A percentile compares a stretch with the other conserved stretches of the same genome.
phyloP scores from a whole-genome alignment of 2,888 invertebrate genomes.

The Drosophila meridionalis region DNA sequence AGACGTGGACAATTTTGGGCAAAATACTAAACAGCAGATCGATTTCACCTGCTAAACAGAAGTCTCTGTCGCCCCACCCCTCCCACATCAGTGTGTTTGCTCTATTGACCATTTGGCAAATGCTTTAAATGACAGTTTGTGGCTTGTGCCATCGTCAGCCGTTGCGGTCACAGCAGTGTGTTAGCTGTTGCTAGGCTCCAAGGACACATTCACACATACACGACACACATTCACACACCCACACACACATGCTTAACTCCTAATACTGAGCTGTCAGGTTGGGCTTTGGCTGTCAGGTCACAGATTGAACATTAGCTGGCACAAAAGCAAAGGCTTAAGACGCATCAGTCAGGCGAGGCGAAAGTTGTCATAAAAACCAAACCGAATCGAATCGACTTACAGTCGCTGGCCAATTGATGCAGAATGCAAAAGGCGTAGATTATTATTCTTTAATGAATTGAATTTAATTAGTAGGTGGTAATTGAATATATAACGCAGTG shows the following conservation, averaged over 20 bases:
- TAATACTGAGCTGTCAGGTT: slow-evolving; percentile 12
- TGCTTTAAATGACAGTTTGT: slow-evolving; percentile 42
- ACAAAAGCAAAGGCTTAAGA: slow-evolving; percentile 13
- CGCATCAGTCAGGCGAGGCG: not conserved
- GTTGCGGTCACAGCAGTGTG: slow-evolving; percentile 20
- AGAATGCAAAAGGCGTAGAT: not conserved
- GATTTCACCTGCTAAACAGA: not conserved
- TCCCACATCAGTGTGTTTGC: not conserved
- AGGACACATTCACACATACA: slow-evolving; percentile 1
- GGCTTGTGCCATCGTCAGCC: slow-evolving; percentile 32
- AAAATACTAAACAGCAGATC: slow-evolving; percentile 10
- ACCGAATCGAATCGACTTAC: not conserved
- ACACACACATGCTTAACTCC: not conserved
- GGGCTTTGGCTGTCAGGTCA: slow-evolving; percentile 16
- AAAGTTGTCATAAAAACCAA: slow-evolving; percentile 9
- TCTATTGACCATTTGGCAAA: slow-evolving; percentile 24
- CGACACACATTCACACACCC: not conserved
- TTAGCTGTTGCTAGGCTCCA: not conserved
- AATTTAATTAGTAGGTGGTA: slow-evolving; percentile 57
- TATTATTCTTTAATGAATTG: slow-evolving; percentile 14
- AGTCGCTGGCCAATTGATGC: not conserved
- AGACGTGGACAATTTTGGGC: slow-evolving; percentile 10
- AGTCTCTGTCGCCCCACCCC: not conserved
- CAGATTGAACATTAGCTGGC: slow-evolving; percentile 13
- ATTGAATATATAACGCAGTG: slow-evolving; percentile 22